Evolutionary conservation across 2,113 vertebrate species (phyloP), one percentile per base, ranked within the genome.

Genomic region (Eubucco bourcierii): DNA sequence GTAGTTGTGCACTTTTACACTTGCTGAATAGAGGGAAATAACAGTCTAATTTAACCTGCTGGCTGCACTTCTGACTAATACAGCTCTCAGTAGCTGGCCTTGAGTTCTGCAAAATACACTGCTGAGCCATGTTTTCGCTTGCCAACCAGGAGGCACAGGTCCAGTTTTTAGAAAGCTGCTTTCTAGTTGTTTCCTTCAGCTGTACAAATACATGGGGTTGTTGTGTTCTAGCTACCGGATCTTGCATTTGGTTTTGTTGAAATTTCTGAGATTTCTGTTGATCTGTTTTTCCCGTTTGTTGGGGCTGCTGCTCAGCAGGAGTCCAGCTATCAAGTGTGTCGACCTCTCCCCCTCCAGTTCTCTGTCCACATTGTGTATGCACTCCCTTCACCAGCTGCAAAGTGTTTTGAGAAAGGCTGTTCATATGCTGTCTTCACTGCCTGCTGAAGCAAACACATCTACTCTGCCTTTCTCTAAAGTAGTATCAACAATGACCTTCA

Each of bases 341-440:
- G 58, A 72, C 25, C 21, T 64, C 34, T 83, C 19, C 41, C 18
- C 29, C 34, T 47, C 39, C 24, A 25, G 24, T 87, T 84, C 79
- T 72, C 41, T 75, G 28, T 74, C 33, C 24, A 15, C 27, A 33
- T 41, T 1, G 0, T 27, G 0, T 27, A 19, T 7, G 4, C 59
- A 61, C 39, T 81, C 61, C 61, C 24, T 88, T 80, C 29, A 60
- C 23, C 70, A 60, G 28, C 44, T 92, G 44, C 41, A 31, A n/a
- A 41, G 33, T 58, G 31, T 87, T 81, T 92, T 81, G 39, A 15
- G 44, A 55, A 79, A 81, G 44, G 31, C 27, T 63, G 27, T 82
- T 84, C 18, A 18, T 28, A 25, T 12, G 11, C 27, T 44, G 5
- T 53, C 24, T 23, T 78, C 44, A 10, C 19, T 84, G n/a, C 5